phyloP scores from a whole-genome alignment of 2,113 vertebrate species.

The Zosterops lateralis region DNA sequence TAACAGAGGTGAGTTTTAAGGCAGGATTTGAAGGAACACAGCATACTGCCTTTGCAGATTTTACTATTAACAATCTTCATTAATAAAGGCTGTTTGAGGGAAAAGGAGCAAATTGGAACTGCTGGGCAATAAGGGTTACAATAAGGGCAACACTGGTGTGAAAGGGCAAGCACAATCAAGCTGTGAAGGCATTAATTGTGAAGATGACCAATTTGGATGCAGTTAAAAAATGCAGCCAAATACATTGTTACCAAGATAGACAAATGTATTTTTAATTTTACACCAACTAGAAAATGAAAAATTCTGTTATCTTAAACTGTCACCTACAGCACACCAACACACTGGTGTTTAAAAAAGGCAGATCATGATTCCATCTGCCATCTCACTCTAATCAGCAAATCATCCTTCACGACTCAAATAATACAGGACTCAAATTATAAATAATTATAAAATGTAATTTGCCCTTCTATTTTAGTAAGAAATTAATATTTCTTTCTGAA shows the following conservation, averaged over 20 bases:
- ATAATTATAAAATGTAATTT: not conserved
- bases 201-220: not conserved
- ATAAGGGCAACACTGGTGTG: not conserved
- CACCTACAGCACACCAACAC: not conserved
- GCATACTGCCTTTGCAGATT: not conserved
- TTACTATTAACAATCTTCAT: not conserved
- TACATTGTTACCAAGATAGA: not conserved
- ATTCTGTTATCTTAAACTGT: not conserved
- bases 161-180: not conserved
- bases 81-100: not conserved
- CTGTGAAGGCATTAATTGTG: not conserved
- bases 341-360: not conserved
- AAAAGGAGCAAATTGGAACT: not conserved
- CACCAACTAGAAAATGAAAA: not conserved
- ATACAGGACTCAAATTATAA: not conserved
- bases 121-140: not conserved
- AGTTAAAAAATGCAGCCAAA: not conserved
- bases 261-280: not conserved
- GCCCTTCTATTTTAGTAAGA: not conserved
- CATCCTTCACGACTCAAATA: not conserved
- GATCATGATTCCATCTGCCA: not conserved
- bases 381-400: not conserved
- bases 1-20: not conserved
- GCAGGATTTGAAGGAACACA: not conserved
- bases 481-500: not conserved